phyloP scores from a whole-genome alignment of 2,888 invertebrate species.

The Branchipolynoe longqiensis region DNA sequence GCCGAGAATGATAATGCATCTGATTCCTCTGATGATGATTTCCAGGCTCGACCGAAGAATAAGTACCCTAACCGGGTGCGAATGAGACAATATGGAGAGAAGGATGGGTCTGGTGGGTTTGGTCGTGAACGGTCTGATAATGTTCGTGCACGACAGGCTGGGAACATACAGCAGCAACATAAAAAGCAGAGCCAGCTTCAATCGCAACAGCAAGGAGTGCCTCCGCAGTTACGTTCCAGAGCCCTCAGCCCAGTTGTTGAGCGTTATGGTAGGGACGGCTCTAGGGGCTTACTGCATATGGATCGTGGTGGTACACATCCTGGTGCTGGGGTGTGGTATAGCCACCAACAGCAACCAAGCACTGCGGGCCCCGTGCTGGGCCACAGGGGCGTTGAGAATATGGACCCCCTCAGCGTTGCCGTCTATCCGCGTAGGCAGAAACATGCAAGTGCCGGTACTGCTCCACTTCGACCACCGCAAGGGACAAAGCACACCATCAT shows the following conservation, averaged over 20 bases:
- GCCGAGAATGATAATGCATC: constrained; percentile 87
- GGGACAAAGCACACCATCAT: constrained; percentile 67
- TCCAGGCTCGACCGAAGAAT: constrained; percentile 74
- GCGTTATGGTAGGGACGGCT: background rate
- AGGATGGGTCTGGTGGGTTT: constrained; percentile 25
- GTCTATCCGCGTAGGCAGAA: constrained; percentile 50
- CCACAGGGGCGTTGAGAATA: constrained; percentile 60
- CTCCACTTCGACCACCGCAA: background rate
- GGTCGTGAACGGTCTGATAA: constrained; percentile 43
- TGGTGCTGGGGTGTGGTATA: background rate
- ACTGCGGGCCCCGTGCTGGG: background rate
- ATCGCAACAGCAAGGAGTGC: too few species aligned
- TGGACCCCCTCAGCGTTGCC: constrained; percentile 58
- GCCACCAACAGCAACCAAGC: background rate
- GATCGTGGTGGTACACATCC: background rate
- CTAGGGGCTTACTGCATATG: background rate
- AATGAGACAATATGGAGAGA: background rate
- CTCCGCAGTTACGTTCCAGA: constrained; percentile 20
- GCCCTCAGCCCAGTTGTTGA: constrained; percentile 57
- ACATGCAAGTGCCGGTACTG: constrained; percentile 14
- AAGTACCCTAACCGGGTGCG: constrained; percentile 78
- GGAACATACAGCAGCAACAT: constrained; percentile 28
- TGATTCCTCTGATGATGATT: constrained; percentile 90
- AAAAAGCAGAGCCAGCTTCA: constrained; percentile 29
- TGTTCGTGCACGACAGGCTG: background rate